Evolutionary conservation across 2,113 vertebrate species (phyloP), one percentile per base, ranked within the genome.

Genomic region (Myrmecophaga tridactyla): DNA sequence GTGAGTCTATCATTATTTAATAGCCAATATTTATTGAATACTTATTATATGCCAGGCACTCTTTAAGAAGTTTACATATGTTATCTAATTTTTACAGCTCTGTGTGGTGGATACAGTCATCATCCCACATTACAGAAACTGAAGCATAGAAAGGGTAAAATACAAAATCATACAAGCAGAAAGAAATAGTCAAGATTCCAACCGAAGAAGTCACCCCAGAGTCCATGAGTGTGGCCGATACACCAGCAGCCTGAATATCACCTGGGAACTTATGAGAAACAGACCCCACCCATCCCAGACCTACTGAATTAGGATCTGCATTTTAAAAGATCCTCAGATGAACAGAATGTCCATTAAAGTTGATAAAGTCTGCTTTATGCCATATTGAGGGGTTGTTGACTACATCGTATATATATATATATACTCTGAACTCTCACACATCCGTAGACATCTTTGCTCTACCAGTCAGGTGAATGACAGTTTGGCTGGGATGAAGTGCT

Each of bases 391-490:
- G 15, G 12, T 41, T 34, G 18, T 53, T 43, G 73, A 15, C 34
- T 39, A 29, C 39, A 6, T 53, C 48, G 69, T 5, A n/a, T 34
- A 21, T 4, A 1, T 0, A 3, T 1, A 2, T 4, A 1, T 0
- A 3, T 1, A 2, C 41, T 78, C 29, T 81, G 51, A 76, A 73
- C 56, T 21, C 80, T 27, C 9, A 3, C 5, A 3, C 1, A 10
- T 62, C 73, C 4, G 2, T 14, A 15, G 36, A 41, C 36, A 58
- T 18, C 51, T 36, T n/a, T 11, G 34, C 56, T 10, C 14, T 10
- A 25, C 58, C 29, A 73, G 69, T 67, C 4, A 5, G 20, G 11
- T 29, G 46, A 89, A 17, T 4, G 18, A 63, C 34, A 18, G 41
- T 43, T 51, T 76, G 39, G 12, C 6, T 1, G 48, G 14, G n/a